A percentile compares a stretch with the other conserved stretches of the same genome.
phyloP scores from a whole-genome alignment of 2,888 invertebrate genomes.

The Zootermopsis nevadensis region DNA sequence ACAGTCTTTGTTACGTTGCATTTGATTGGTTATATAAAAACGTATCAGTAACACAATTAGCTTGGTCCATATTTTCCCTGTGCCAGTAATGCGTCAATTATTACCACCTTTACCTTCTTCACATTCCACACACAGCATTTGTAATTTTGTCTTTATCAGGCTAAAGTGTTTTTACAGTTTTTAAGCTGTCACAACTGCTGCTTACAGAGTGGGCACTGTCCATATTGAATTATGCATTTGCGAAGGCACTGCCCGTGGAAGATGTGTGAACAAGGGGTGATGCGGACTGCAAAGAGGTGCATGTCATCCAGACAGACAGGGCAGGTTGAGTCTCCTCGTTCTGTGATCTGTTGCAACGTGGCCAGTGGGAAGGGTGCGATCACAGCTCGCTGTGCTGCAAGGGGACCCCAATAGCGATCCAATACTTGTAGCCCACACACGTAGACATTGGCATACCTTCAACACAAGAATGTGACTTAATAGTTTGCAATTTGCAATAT shows the following conservation, averaged over 20 bases:
- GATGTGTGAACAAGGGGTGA: slow-evolving; percentile 50
- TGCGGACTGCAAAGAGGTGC: slow-evolving; percentile 44
- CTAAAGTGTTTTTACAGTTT: neutral
- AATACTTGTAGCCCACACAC: slow-evolving; percentile 48
- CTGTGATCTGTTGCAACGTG: slow-evolving; percentile 37
- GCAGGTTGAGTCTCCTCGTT: slow-evolving; percentile 44
- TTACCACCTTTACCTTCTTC: neutral
- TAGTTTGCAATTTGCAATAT: neutral
- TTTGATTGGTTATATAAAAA: too few species aligned
- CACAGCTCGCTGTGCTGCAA: slow-evolving; percentile 42
- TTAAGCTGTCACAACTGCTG: slow-evolving; percentile 38
- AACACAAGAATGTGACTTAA: neutral
- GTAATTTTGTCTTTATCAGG: neutral
- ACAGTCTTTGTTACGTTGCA: too few species aligned
- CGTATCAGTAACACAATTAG: neutral
- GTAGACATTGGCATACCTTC: slow-evolving; percentile 53
- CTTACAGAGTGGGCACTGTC: slow-evolving; percentile 54
- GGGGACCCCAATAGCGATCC: slow-evolving; percentile 51
- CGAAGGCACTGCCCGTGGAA: slow-evolving; percentile 51
- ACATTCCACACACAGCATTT: neutral
- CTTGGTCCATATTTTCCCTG: neutral
- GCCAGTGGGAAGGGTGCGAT: slow-evolving; percentile 46
- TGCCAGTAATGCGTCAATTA: neutral
- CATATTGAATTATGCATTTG: slow-evolving; percentile 52
- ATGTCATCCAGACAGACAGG: slow-evolving; percentile 52